phyloP scores from a whole-genome alignment of 1,140 invertebrate genomes.

The Apis mellifera region Amel_HAv3.1 CM009945.2:2400001-2400500 shows the following conservation, averaged over 20 bases:
- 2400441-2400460: neutral
- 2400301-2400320: neutral
- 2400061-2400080: neutral
- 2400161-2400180: neutral
- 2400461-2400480: no score
- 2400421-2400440: neutral
- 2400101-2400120: no score
- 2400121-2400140: no score
- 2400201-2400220: neutral
- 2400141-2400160: no score
- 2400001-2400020: neutral
- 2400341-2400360: neutral
- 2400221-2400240: neutral
- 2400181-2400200: neutral
- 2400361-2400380: neutral
- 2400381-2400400: slow-evolving; percentile 1
- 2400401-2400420: slow-evolving; percentile 13
- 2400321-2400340: neutral
- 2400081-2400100: no score
- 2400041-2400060: neutral
- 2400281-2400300: neutral
- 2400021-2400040: neutral
- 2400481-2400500: neutral
- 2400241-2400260: slow-evolving; percentile 1
- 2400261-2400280: neutral